These are phyloP conservation scores for Drosophila multiciliata DNA, from an alignment of 2,888 invertebrate species.

Conservation along the genomic window DNA sequence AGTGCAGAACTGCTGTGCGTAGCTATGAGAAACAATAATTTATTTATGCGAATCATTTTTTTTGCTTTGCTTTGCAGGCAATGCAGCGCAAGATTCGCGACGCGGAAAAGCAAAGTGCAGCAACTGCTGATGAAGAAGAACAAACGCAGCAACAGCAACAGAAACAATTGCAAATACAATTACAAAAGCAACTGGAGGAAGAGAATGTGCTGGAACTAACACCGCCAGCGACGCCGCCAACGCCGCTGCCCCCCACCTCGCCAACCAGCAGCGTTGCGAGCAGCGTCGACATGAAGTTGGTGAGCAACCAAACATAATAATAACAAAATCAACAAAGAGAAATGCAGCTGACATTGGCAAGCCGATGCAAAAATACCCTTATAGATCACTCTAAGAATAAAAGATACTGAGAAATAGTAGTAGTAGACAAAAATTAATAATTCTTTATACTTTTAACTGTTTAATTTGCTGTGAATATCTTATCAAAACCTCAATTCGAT, in stretches of 20 bases:
- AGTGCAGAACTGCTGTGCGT: slow-evolving; percentile 20
- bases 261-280: slow-evolving; percentile 67
- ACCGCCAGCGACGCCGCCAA: slow-evolving; percentile 74
- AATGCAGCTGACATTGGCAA: background rate
- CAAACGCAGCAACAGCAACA: slow-evolving; percentile 24
- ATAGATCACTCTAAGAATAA: background rate
- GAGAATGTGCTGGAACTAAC: slow-evolving; percentile 64
- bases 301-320: slow-evolving; percentile 39
- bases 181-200: slow-evolving; percentile 18
- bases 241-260: slow-evolving; percentile 61
- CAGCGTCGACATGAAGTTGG: slow-evolving; percentile 61
- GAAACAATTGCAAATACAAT: slow-evolving; percentile 15
- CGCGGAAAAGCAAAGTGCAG: slow-evolving; percentile 48
- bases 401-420: background rate
- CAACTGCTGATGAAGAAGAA: slow-evolving; percentile 23
- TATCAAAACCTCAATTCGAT: no score
- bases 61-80: slow-evolving; percentile 54
- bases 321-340: slow-evolving; percentile 3
- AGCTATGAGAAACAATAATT: slow-evolving; percentile 48
- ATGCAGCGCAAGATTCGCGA: slow-evolving; percentile 67
- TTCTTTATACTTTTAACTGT: background rate
- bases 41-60: slow-evolving; percentile 51
- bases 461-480: background rate
- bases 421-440: background rate
- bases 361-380: slow-evolving; percentile 1